phyloP scores from a whole-genome alignment of 2,113 vertebrate genomes.

The Ramphastos sulfuratus region DNA sequence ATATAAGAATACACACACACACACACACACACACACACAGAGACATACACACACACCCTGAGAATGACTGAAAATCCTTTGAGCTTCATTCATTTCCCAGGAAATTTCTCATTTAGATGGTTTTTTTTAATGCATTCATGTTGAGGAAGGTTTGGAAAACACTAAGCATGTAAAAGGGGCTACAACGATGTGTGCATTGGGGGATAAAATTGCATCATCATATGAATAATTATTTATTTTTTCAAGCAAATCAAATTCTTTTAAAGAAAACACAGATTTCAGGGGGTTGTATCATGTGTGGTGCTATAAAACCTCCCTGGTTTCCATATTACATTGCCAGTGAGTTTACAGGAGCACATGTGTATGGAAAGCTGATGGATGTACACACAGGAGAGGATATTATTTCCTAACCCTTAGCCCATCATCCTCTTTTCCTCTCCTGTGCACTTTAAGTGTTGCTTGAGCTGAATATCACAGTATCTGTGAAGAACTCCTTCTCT shows the following conservation, averaged over 20 bases:
- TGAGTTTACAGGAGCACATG: neutral
- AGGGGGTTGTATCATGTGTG: neutral
- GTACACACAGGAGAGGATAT: neutral
- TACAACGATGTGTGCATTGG: accelerated
- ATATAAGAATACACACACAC: too few relatives aligned
- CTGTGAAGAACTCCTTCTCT: neutral
- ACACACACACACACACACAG: too few relatives aligned
- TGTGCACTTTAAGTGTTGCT: neutral
- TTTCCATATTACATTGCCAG: neutral
- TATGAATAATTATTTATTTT: neutral
- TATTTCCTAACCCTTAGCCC: neutral
- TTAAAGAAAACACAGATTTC: neutral
- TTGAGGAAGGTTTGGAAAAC: neutral
- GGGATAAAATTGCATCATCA: neutral
- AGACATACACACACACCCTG: too few relatives aligned
- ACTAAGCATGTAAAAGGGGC: neutral
- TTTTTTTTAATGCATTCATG: too few relatives aligned
- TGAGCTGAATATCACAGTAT: neutral
- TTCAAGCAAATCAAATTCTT: neutral
- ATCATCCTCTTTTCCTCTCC: neutral
- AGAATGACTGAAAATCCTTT: neutral
- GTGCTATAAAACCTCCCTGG: accelerated
- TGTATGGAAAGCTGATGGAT: neutral
- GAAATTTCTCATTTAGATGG: too few relatives aligned
- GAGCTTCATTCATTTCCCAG: neutral